These are phyloP conservation scores for Archilochus colubris DNA, from an alignment of 2,113 vertebrate species.

Conservation along the genomic window DNA sequence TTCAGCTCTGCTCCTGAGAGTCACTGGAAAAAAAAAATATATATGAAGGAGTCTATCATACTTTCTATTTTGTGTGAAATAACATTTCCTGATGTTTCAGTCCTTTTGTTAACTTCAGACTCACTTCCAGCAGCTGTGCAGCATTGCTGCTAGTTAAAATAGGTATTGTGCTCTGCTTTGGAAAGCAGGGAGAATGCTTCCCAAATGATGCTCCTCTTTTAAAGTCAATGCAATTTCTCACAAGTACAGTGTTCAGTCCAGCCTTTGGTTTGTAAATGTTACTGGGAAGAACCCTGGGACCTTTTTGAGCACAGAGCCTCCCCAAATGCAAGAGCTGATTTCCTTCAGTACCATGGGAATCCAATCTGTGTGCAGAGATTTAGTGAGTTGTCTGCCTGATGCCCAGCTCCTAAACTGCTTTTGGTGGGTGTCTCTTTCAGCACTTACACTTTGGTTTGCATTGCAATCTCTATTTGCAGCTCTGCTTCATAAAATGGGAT, in stretches of 20 bases:
- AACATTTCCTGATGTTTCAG: neutral
- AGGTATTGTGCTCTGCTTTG: neutral
- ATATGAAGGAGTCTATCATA: neutral
- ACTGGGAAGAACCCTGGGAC: neutral
- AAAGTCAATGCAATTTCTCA: neutral
- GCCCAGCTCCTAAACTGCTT: neutral
- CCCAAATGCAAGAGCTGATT: neutral
- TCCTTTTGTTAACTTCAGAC: neutral
- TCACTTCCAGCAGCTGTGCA: neutral
- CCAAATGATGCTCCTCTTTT: neutral
- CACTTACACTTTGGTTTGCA: neutral
- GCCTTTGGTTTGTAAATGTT: neutral
- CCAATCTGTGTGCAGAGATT: neutral
- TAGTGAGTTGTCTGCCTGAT: neutral
- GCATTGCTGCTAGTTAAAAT: neutral
- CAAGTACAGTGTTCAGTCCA: rapidly evolving
- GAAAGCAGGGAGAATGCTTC: neutral
- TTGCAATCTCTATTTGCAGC: neutral
- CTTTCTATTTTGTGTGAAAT: neutral
- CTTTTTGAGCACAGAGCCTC: neutral
- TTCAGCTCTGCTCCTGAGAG: neutral
- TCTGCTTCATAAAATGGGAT: neutral
- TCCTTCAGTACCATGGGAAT: neutral
- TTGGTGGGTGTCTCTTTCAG: neutral
- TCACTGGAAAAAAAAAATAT: neutral